Conservation (phyloP, 2,888 invertebrate genomes). For the Myopa tessellatipennis region DNA sequence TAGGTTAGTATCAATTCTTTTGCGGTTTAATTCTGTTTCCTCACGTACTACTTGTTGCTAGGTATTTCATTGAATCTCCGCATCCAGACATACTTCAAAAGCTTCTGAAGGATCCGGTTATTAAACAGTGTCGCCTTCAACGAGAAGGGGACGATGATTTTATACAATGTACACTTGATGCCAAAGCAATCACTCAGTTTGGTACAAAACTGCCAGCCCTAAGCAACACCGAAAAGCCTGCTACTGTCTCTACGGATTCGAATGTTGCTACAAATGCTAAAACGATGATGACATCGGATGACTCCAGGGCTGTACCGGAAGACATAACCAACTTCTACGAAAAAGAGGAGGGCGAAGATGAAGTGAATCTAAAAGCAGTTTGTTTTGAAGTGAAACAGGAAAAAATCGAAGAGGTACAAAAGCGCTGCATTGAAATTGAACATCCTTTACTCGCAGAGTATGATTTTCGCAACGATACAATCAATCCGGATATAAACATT, state of each 20-base stretch:
- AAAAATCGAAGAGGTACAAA: slow-evolving; percentile 96
- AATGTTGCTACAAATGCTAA: slow-evolving; percentile 46
- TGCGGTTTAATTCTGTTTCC: not conserved
- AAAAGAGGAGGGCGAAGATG: slow-evolving; percentile 94
- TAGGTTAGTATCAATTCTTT: slow-evolving; percentile 64
- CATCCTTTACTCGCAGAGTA: slow-evolving; percentile 98
- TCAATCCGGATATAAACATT: slow-evolving; percentile 95
- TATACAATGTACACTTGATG: slow-evolving; percentile 71
- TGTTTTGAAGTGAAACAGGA: slow-evolving; percentile 96
- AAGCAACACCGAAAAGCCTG: slow-evolving; percentile 50
- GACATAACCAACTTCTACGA: slow-evolving; percentile 96
- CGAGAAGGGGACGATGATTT: slow-evolving; percentile 72
- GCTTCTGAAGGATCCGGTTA: slow-evolving; percentile 90
- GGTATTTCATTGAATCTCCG: slow-evolving; percentile 94
- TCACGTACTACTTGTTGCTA: slow-evolving; percentile 51
- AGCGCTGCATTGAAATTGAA: slow-evolving; percentile 97
- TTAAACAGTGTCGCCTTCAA: slow-evolving; percentile 91
- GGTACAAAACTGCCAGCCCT: slow-evolving; percentile 65
- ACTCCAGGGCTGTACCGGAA: slow-evolving; percentile 78
- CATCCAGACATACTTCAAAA: slow-evolving; percentile 96
- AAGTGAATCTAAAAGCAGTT: slow-evolving; percentile 80
- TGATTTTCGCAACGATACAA: slow-evolving; percentile 95
- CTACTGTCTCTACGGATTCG: slow-evolving; percentile 43
- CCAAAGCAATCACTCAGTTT: slow-evolving; percentile 73
- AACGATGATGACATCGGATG: slow-evolving; percentile 66